Evolutionary conservation across 2,888 invertebrate genomes (phyloP).

Genomic region (Apocheima hispidaria): DNA sequence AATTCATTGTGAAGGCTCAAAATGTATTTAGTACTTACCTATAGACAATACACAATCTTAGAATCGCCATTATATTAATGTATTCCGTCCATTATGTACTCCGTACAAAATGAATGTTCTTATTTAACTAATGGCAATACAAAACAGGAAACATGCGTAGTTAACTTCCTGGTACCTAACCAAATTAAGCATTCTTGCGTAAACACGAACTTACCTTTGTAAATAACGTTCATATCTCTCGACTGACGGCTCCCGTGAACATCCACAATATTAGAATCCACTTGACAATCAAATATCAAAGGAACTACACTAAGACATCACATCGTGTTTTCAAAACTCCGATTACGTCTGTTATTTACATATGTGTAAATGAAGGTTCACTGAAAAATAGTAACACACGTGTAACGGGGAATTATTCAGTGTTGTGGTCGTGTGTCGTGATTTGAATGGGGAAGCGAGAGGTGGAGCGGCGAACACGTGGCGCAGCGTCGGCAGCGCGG

Average conservation of each 20-base stretch:
- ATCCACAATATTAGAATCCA: constrained; percentile 68
- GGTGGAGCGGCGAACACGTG: constrained; percentile 58
- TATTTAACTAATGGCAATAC: constrained; percentile 29
- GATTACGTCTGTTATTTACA: constrained; percentile 53
- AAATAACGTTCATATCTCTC: constrained; percentile 51
- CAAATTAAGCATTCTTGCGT: constrained; percentile 31
- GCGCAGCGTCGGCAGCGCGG: constrained; percentile 66
- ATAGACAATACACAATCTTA: background rate
- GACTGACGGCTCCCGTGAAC: constrained; percentile 38
- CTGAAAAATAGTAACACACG: constrained; percentile 47
- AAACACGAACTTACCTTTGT: constrained; percentile 53
- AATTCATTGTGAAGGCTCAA: background rate
- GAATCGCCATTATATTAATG: background rate
- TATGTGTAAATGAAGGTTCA: constrained; percentile 44
- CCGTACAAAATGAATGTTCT: constrained; percentile 13
- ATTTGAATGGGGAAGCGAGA: constrained; percentile 61
- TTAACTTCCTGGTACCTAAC: constrained; percentile 33
- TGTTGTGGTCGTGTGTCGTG: constrained; percentile 56
- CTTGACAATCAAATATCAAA: constrained; percentile 60
- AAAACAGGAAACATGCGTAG: constrained; percentile 26
- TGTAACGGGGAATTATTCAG: constrained; percentile 43
- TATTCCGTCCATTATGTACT: no score
- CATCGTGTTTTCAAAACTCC: constrained; percentile 58
- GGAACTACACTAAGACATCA: constrained; percentile 65
- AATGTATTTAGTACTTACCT: background rate